A percentile compares a stretch with the other conserved stretches of the same genome.
phyloP scores from a whole-genome alignment of 2,797 vertebrate genomes.

The Scleropages formosus region DNA sequence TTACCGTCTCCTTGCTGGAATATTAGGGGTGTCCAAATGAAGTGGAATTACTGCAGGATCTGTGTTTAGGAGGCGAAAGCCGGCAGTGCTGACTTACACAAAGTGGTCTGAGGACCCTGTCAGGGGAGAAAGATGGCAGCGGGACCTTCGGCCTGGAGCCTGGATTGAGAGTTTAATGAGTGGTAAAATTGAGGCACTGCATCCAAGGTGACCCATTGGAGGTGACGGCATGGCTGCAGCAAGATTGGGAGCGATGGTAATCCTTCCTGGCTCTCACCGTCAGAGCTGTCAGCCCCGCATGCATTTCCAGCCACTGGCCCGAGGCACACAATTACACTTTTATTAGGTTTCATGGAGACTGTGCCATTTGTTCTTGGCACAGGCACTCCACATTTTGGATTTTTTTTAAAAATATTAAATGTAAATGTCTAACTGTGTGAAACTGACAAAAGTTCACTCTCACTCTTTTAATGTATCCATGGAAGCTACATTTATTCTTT shows the following conservation, averaged over 20 bases:
- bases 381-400: constrained; percentile 36
- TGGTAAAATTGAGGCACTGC: constrained; percentile 74
- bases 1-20: too few species aligned
- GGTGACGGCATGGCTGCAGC: constrained; percentile 56
- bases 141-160: constrained; percentile 51
- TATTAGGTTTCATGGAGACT: constrained; percentile 67
- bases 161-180: constrained; percentile 76
- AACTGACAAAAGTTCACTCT: not conserved
- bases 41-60: constrained; percentile 25
- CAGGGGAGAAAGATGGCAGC: constrained; percentile 63
- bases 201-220: constrained; percentile 73
- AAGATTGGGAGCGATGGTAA: constrained; percentile 66
- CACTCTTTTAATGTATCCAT: not conserved
- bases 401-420: constrained; percentile 10
- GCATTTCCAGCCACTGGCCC: constrained; percentile 61
- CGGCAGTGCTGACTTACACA: constrained; percentile 26
- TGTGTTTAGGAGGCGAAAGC: not conserved
- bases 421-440: not conserved
- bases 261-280: constrained; percentile 65
- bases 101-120: constrained; percentile 53
- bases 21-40: constrained; percentile 27
- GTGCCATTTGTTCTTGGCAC: constrained; percentile 69
- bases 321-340: constrained; percentile 73
- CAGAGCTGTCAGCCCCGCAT: constrained; percentile 61
- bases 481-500: constrained; percentile 30